A percentile compares a stretch with the other conserved stretches of the same genome.
Conservation (phyloP, 2,113 vertebrate species). For the Lanius ludovicianus region DNA sequence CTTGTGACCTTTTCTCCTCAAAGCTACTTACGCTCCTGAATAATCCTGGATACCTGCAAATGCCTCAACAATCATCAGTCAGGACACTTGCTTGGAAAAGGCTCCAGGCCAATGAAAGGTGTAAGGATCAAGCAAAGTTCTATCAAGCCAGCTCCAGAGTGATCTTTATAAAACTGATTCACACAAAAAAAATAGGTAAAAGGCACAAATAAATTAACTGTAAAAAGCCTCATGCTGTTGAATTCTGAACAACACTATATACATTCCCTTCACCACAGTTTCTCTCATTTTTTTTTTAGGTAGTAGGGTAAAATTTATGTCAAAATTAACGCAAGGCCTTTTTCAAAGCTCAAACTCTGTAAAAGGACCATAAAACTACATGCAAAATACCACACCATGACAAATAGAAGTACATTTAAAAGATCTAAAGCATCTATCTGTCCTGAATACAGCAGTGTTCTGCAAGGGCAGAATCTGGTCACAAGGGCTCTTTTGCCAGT, state of each 20-base stretch:
- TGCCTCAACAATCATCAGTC: background rate
- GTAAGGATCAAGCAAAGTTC: conserved; percentile 57
- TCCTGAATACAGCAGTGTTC: background rate
- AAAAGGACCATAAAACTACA: background rate
- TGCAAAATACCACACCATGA: background rate
- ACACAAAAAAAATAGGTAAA: background rate
- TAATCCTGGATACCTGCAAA: conserved; percentile 35
- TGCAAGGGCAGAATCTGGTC: background rate
- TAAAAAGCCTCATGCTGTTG: background rate
- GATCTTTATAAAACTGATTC: conserved; percentile 49
- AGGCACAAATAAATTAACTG: background rate
- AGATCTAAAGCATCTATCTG: background rate
- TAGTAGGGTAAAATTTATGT: background rate
- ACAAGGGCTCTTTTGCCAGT: background rate
- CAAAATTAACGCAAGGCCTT: background rate
- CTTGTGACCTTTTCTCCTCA: conserved; percentile 62
- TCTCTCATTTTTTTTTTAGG: background rate
- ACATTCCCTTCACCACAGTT: background rate
- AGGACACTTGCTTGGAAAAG: conserved; percentile 4
- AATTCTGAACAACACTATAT: background rate
- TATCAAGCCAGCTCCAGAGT: conserved; percentile 32
- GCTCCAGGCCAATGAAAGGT: conserved; percentile 50
- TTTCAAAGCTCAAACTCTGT: background rate
- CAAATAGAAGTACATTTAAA: background rate
- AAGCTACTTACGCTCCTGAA: conserved; percentile 51